Conservation (phyloP, 1,140 invertebrate genomes). For the Caenorhabditis elegans region WBcel235 BX284606.5:13535001-13535500, state of each 20-base stretch:
- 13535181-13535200: no score
- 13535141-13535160: no score
- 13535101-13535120: no score
- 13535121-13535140: no score
- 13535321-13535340: background rate
- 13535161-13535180: no score
- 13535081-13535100: no score
- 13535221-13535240: conserved; percentile 62
- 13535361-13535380: conserved; percentile 34
- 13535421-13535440: conserved; percentile 1
- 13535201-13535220: conserved; percentile 48
- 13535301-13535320: conserved; percentile 36
- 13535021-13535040: no score
- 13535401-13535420: background rate
- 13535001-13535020: no score
- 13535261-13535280: conserved; percentile 11
- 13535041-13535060: no score
- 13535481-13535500: conserved; percentile 18
- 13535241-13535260: conserved; percentile 66
- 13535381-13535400: conserved; percentile 20
- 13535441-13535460: conserved; percentile 23
- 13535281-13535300: conserved; percentile 29
- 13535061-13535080: no score
- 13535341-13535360: conserved; percentile 25
- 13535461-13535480: conserved; percentile 31